Percentiles rank a stretch among this genome's conserved stretches.
Conservation (phyloP, 2,797 vertebrate genomes). For the Argentina silus region DNA sequence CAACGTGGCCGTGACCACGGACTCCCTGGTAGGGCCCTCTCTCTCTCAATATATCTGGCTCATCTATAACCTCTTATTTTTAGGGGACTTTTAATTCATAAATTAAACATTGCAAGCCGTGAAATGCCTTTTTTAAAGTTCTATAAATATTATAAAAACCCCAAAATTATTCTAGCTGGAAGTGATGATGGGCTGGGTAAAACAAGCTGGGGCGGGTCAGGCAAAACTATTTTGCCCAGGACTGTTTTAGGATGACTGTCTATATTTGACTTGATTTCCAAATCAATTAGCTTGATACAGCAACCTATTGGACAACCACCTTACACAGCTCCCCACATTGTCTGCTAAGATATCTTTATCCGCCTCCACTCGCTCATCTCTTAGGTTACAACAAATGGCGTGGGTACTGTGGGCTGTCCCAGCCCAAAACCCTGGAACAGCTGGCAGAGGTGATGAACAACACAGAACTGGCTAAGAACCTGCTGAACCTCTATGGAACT, state of each 20-base stretch:
- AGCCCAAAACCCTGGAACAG: conserved; percentile 67
- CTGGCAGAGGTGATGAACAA: conserved; percentile 77
- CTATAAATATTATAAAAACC: no score
- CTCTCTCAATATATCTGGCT: not conserved
- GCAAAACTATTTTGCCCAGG: no score
- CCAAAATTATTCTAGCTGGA: no score
- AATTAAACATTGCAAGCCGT: no score
- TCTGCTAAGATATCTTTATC: not conserved
- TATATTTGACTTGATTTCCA: no score
- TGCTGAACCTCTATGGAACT: conserved; percentile 81
- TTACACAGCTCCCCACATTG: not conserved
- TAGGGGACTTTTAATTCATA: no score
- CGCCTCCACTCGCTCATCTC: not conserved
- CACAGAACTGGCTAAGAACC: conserved; percentile 59
- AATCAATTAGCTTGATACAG: no score
- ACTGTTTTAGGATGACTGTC: not conserved
- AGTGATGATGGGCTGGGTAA: no score
- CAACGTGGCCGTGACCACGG: conserved; percentile 88
- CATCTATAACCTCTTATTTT: not conserved
- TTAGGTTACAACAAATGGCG: conserved; percentile 90
- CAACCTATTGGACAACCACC: no score
- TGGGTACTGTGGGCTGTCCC: conserved; percentile 82
- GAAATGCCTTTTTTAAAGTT: no score
- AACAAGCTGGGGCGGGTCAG: no score
- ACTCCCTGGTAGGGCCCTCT: conserved; percentile 77